These are phyloP conservation scores for Chelon labrosus DNA, from an alignment of 2,797 vertebrate genomes.

Conservation along the genomic window DNA sequence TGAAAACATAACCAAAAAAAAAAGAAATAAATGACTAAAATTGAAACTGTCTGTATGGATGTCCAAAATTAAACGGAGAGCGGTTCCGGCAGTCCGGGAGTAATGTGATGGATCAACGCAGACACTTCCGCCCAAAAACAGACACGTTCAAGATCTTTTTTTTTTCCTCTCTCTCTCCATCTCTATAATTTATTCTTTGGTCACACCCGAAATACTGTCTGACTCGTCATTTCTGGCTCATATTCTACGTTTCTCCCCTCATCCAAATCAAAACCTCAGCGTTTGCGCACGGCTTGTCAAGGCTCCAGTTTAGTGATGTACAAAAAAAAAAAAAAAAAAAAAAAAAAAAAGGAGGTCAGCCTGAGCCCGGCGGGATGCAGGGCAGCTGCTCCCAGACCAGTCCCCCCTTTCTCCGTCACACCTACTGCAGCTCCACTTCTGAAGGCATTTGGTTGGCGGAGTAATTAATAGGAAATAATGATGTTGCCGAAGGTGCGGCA, in stretches of 20 bases:
- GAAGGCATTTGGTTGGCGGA: constrained; percentile 73
- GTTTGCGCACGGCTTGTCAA: constrained; percentile 77
- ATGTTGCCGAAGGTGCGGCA: constrained; percentile 77
- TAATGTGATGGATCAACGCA: constrained; percentile 59
- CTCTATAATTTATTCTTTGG: constrained; percentile 50
- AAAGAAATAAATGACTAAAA: background rate
- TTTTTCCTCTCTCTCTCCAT: background rate
- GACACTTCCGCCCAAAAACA: constrained; percentile 49
- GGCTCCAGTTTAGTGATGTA: constrained; percentile 80
- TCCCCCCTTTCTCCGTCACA: constrained; percentile 69
- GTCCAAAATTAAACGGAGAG: constrained; percentile 14
- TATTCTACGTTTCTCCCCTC: constrained; percentile 81
- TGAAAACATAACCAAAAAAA: background rate
- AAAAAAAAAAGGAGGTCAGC: constrained; percentile 81
- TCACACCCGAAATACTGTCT: constrained; percentile 53
- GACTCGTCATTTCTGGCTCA: constrained; percentile 82
- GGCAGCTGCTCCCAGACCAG: constrained; percentile 86
- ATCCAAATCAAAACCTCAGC: constrained; percentile 77
- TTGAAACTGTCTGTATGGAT: constrained; percentile 11
- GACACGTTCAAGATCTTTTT: constrained; percentile 30
- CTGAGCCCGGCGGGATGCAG: constrained; percentile 79
- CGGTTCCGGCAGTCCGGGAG: constrained; percentile 39
- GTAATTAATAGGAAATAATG: constrained; percentile 82
- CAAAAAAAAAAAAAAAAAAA: constrained; percentile 50
- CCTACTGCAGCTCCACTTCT: constrained; percentile 74